Conservation (phyloP, 2,888 invertebrate genomes). For the Arenicola marina region DNA sequence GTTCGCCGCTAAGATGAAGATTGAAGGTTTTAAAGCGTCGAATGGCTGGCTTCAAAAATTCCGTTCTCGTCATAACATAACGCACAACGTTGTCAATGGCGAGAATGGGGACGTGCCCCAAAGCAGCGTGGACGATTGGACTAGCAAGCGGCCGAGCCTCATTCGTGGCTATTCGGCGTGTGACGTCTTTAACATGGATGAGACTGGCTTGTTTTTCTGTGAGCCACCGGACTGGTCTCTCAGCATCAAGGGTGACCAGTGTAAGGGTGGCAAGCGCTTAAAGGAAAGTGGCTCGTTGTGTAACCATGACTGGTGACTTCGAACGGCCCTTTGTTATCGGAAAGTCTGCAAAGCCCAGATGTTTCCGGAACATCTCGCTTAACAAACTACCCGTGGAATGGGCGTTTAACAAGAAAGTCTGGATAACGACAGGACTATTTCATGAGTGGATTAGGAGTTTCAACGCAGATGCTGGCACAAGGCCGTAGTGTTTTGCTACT, state of each 20-base stretch:
- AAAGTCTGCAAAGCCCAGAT: constrained; percentile 30
- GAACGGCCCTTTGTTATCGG: constrained; percentile 34
- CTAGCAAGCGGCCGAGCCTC: constrained; percentile 1
- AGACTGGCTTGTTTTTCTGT: constrained; percentile 35
- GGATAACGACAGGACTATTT: constrained; percentile 34
- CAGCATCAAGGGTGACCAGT: constrained; percentile 26
- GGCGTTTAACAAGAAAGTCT: constrained; percentile 33
- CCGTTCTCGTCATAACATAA: constrained; percentile 30
- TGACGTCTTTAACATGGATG: constrained; percentile 35
- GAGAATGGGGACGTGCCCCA: constrained; percentile 29
- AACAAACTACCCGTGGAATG: constrained; percentile 28
- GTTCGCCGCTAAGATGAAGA: constrained; percentile 1
- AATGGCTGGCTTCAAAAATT: constrained; percentile 38
- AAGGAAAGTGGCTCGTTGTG: constrained; percentile 34
- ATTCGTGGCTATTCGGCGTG: constrained; percentile 18
- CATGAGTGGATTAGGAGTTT: constrained; percentile 27
- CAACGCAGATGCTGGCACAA: constrained; percentile 1
- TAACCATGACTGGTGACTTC: constrained; percentile 31
- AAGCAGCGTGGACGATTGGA: constrained; percentile 19
- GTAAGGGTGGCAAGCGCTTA: constrained; percentile 32
- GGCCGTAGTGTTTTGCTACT: constrained; percentile 19
- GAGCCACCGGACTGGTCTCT: constrained; percentile 29
- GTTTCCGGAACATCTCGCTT: constrained; percentile 28
- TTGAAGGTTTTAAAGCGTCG: constrained; percentile 30
- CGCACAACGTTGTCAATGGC: constrained; percentile 15